Conservation (phyloP, 2,888 invertebrate genomes). For the Pristionchus exspectatus region DNA sequence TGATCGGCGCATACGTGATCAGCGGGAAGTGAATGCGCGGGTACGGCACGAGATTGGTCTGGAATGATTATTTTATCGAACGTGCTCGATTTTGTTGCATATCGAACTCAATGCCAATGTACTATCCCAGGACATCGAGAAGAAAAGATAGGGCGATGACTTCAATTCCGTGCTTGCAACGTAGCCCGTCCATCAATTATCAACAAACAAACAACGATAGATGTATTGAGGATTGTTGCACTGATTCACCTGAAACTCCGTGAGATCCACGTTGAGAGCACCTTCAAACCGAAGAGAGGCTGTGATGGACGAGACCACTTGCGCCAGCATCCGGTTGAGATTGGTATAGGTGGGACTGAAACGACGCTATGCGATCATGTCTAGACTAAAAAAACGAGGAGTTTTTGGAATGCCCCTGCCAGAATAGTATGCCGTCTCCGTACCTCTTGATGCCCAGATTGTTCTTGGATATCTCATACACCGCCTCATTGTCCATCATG, state of each 20-base stretch:
- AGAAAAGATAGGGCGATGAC: too few species aligned
- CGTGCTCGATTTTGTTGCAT: not conserved
- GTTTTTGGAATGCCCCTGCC: too few species aligned
- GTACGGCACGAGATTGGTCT: conserved; percentile 86
- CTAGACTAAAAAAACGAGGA: too few species aligned
- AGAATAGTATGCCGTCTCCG: too few species aligned
- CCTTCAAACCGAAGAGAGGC: conserved; percentile 82
- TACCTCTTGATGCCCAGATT: conserved; percentile 83
- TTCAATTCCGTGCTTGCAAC: too few species aligned
- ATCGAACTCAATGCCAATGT: too few species aligned
- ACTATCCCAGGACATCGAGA: too few species aligned
- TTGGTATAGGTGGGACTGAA: conserved; percentile 88
- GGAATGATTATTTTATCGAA: conserved; percentile 67
- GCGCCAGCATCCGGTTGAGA: conserved; percentile 93
- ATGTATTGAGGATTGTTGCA: too few species aligned
- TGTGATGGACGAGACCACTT: conserved; percentile 90
- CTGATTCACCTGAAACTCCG: conserved; percentile 80
- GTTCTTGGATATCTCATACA: conserved; percentile 91
- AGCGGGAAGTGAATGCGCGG: conserved; percentile 93
- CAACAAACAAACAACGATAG: too few species aligned
- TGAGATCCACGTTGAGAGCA: conserved; percentile 82
- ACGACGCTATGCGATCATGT: too few species aligned
- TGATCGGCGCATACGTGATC: conserved; percentile 82
- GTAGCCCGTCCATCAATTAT: too few species aligned
- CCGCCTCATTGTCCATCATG: conserved; percentile 85